phyloP scores from a whole-genome alignment of 2,888 invertebrate species.

The Eremobia ochroleuca region DNA sequence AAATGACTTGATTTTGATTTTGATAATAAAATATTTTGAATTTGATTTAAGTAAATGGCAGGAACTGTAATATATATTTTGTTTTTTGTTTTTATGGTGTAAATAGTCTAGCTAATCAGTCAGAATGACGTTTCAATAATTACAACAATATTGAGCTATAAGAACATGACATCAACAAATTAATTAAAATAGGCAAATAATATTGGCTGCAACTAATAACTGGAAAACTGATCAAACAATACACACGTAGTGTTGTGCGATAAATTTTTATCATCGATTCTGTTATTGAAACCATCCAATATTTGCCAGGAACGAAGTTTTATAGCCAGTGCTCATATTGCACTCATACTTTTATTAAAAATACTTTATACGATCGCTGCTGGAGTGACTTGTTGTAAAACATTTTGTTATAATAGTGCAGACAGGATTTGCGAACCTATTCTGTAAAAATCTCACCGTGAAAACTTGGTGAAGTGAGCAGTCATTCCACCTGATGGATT shows the following conservation, averaged over 20 bases:
- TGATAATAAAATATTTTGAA: no score
- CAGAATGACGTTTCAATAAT: no score
- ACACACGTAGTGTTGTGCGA: neutral
- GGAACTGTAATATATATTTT: no score
- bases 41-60: no score
- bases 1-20: no score
- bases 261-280: neutral
- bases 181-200: neutral
- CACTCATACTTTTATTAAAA: slow-evolving; percentile 25
- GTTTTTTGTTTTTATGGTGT: no score
- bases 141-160: neutral
- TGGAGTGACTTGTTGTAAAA: slow-evolving; percentile 10
- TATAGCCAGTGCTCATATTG: neutral
- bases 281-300: slow-evolving; percentile 22
- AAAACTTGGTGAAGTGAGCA: no score
- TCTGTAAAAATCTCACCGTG: no score
- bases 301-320: neutral
- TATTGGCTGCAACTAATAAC: neutral
- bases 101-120: no score
- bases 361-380: slow-evolving; percentile 20
- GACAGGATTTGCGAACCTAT: no score
- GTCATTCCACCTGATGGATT: no score
- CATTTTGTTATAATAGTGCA: slow-evolving; percentile 1
- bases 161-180: neutral
- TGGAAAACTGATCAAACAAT: neutral